Conservation (phyloP, 1,140 invertebrate species). For the Aphaenogaster rudis region DNA sequence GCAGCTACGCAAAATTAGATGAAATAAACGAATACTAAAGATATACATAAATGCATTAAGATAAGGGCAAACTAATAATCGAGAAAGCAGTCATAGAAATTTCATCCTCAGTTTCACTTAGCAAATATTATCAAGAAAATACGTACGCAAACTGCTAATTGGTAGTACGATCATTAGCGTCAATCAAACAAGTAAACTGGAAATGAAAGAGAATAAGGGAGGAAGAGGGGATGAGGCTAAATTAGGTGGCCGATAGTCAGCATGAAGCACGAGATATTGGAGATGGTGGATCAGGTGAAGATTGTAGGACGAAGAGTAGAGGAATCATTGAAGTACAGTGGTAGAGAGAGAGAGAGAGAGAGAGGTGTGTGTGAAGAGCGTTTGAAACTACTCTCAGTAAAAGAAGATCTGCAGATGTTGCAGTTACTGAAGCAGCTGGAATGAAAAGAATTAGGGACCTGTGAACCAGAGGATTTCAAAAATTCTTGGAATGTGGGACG, state of each 20-base stretch:
- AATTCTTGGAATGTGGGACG: constrained; percentile 22
- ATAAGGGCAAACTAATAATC: not conserved
- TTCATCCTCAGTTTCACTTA: constrained; percentile 2
- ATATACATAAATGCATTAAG: not conserved
- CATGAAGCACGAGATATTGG: constrained; percentile 19
- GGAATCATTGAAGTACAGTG: constrained; percentile 27
- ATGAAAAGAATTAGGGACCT: constrained; percentile 41
- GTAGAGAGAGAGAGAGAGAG: too few species aligned
- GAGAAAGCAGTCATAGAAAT: not conserved
- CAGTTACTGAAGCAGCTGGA: not conserved
- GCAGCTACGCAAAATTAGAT: not conserved
- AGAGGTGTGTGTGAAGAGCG: not conserved
- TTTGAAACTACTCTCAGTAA: constrained; percentile 35
- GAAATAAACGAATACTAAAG: not conserved
- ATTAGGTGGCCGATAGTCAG: constrained; percentile 40
- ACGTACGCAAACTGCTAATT: constrained; percentile 26
- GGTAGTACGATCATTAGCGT: constrained; percentile 43
- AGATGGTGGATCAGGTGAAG: constrained; percentile 53
- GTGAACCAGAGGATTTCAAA: constrained; percentile 15
- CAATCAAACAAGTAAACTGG: constrained; percentile 39
- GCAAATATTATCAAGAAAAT: constrained; percentile 23
- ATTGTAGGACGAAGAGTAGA: constrained; percentile 40
- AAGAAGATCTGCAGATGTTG: not conserved
- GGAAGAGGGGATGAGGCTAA: not conserved
- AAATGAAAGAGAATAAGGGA: not conserved